Percentiles rank a stretch among this genome's conserved stretches.
Conservation (phyloP, 2,888 invertebrate species). For the Palloptera scutellata region DNA sequence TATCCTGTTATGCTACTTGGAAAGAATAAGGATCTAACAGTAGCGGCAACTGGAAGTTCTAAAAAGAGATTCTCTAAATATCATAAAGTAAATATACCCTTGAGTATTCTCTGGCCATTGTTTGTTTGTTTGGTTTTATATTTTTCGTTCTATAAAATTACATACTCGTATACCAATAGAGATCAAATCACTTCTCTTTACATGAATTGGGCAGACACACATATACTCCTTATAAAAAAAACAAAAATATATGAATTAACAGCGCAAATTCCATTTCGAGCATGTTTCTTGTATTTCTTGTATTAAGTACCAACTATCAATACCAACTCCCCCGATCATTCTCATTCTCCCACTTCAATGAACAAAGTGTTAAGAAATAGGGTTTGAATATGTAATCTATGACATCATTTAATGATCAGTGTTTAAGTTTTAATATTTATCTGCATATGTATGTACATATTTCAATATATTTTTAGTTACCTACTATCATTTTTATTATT, state of each 20-base stretch:
- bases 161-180: conserved; percentile 10
- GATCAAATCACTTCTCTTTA: not conserved
- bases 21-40: conserved; percentile 63
- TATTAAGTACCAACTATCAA: no score
- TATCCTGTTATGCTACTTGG: conserved; percentile 64
- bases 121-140: no score
- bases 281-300: no score
- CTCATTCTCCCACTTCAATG: no score
- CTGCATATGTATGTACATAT: not conserved
- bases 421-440: no score
- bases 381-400: no score
- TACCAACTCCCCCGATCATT: no score
- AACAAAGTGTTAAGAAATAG: no score
- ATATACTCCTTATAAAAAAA: conserved; percentile 14
- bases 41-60: conserved; percentile 61
- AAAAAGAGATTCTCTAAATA: conserved; percentile 62
- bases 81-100: conserved; percentile 63
- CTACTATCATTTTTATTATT: conserved; percentile 19
- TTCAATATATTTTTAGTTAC: not conserved
- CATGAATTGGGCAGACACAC: conserved; percentile 4
- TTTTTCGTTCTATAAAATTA: not conserved
- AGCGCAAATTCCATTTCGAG: no score
- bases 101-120: no score
- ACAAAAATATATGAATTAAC: no score
- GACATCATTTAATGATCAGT: no score